These are phyloP conservation scores for Panzeria rudis DNA, from an alignment of 2,888 invertebrate genomes.

Conservation along the genomic window DNA sequence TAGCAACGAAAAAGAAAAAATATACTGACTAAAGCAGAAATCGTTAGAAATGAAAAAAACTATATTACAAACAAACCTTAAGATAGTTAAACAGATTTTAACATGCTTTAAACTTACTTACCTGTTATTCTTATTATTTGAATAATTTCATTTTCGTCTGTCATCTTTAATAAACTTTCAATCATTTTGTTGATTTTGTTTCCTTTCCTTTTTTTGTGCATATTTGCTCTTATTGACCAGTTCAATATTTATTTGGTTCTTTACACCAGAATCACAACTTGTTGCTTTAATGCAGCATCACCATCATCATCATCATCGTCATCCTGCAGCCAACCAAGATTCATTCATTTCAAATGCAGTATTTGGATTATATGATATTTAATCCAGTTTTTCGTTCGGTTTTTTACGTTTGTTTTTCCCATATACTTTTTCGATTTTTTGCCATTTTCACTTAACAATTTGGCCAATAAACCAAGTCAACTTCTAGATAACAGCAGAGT, in stretches of 20 bases:
- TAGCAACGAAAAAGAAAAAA: neutral
- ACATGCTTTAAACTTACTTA: neutral
- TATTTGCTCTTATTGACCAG: constrained; percentile 37
- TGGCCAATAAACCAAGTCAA: constrained; percentile 63
- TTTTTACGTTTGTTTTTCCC: neutral
- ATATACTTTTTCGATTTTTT: neutral
- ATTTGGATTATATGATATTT: constrained; percentile 33
- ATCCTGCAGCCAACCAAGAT: constrained; percentile 5
- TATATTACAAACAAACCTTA: neutral
- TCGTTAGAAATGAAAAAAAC: neutral
- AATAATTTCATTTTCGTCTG: constrained; percentile 7
- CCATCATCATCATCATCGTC: neutral
- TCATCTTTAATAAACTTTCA: neutral
- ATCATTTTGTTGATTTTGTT: neutral
- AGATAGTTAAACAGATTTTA: neutral
- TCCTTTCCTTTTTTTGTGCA: neutral
- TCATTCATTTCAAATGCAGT: constrained; percentile 18
- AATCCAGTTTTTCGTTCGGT: neutral
- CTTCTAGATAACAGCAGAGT: constrained; percentile 38
- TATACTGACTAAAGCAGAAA: no score
- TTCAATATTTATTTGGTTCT: constrained; percentile 46
- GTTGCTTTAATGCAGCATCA: constrained; percentile 54
- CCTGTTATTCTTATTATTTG: neutral
- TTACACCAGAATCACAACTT: constrained; percentile 50
- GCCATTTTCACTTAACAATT: constrained; percentile 51